phyloP scores from a whole-genome alignment of 1,140 invertebrate genomes.

The Fopius arisanus region DNA sequence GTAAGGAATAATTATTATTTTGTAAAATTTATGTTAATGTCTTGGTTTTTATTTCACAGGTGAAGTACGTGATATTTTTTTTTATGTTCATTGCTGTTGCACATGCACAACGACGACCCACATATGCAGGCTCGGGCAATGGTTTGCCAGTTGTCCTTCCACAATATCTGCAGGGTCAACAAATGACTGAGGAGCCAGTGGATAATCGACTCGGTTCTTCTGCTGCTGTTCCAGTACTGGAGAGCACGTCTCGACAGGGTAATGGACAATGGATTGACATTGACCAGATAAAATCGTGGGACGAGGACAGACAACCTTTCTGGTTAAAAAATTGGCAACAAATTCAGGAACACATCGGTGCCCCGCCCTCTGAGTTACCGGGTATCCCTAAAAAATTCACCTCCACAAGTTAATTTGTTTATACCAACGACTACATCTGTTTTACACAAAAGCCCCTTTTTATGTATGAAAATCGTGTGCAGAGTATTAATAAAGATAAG shows the following conservation, averaged over 20 bases:
- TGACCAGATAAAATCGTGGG: conserved; percentile 63
- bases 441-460: too few species aligned
- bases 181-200: neutral
- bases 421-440: too few species aligned
- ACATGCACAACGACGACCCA: conserved; percentile 39
- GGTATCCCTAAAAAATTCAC: neutral
- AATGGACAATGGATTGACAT: conserved; percentile 61
- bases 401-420: too few species aligned
- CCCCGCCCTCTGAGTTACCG: neutral
- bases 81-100: conserved; percentile 23
- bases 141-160: conserved; percentile 40
- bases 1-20: too few species aligned
- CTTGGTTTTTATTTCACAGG: conserved; percentile 32
- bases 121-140: conserved; percentile 39
- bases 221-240: neutral
- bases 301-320: conserved; percentile 67
- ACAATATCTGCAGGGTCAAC: conserved; percentile 30
- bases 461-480: too few species aligned
- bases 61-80: conserved; percentile 36
- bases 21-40: too few species aligned
- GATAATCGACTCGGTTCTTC: neutral
- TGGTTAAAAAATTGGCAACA: conserved; percentile 67
- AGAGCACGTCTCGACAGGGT: conserved; percentile 56
- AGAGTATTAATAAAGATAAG: too few species aligned
- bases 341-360: conserved; percentile 57